Base-by-base conservation (phyloP, 1,140 invertebrate genomes). In the Heliconius congener region DNA sequence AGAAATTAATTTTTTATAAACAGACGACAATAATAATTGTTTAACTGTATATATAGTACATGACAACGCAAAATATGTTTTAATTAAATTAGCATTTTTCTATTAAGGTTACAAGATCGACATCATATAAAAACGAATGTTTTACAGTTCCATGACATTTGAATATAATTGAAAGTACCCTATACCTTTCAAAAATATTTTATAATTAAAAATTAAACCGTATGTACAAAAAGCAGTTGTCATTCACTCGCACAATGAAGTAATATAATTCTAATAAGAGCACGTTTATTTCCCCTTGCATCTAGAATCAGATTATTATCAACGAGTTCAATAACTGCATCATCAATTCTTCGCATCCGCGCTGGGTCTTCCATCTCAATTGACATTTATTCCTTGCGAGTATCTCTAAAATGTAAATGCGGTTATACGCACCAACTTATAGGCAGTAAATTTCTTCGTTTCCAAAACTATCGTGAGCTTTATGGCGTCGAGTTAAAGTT, bases 351-450 rank as follows among this genome's bases (percentile, higher is more conserved):
- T 87, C 85, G 87, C 89, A 88, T 92, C 89, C 87, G 88, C 87
- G 84, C 88, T 86, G 88, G 85, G 79, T 91, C 88, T 89, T 89
- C 91, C 87, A 89, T 91, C 90, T 93, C 91, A 94, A 94, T 94
- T 94, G 92, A 94, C 92, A 92, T 94, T 93, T 94, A 94, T 91
- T 93, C 90, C 86, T 85, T 87, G 86, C 91, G 88, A 91, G 89
- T 88, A 91, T 90, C 87, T 92, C 88, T 92, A 91, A 93, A 93
- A 93, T 93, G 92, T 93, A 93, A 93, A 93, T 92, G 91, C 86
- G 91, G 89, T 93, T 91, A 91, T 87, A 92, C 89, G 88, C 88
- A 92, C 88, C 86, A 88, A 88, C 86, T 87, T 87, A 87, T 79
- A 84, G 82, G 76, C 72, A 80, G 73, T 77, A 75, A 83, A 77